phyloP scores from a whole-genome alignment of 2,888 invertebrate genomes.

The Lycia hirtaria region DNA sequence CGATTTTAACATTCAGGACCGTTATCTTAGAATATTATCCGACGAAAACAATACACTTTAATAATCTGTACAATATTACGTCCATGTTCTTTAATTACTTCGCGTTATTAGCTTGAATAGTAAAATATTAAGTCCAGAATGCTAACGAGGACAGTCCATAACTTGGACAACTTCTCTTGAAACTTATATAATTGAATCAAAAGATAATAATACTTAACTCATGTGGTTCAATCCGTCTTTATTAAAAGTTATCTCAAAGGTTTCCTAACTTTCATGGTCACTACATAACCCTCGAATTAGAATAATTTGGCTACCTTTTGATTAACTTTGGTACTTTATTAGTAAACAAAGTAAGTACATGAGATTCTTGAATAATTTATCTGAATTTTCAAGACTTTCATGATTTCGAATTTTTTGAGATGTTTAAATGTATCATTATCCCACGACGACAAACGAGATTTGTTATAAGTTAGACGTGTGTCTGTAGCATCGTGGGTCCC shows the following conservation, averaged over 20 bases:
- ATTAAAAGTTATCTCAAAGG: constrained; percentile 30
- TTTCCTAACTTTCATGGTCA: constrained; percentile 26
- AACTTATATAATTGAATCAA: constrained; percentile 34
- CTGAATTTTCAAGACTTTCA: background rate
- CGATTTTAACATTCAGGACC: background rate
- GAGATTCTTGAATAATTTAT: background rate
- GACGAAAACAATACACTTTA: background rate
- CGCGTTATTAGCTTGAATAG: constrained; percentile 2
- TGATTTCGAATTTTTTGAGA: too few species aligned
- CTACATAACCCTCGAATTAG: constrained; percentile 8
- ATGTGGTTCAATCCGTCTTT: constrained; percentile 31
- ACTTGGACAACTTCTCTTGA: constrained; percentile 21
- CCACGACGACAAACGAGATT: too few species aligned
- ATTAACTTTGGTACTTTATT: background rate
- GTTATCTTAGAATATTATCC: background rate
- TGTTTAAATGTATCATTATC: too few species aligned
- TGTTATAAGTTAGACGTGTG: too few species aligned
- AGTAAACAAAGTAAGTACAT: background rate
- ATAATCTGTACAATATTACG: background rate
- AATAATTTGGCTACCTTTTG: constrained; percentile 7
- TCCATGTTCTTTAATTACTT: background rate
- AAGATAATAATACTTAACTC: constrained; percentile 31
- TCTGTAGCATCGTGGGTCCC: too few species aligned
- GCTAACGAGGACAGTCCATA: constrained; percentile 17
- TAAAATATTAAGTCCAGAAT: constrained; percentile 12